Conservation (phyloP, 1,140 invertebrate genomes). For the Galleria mellonella region DNA sequence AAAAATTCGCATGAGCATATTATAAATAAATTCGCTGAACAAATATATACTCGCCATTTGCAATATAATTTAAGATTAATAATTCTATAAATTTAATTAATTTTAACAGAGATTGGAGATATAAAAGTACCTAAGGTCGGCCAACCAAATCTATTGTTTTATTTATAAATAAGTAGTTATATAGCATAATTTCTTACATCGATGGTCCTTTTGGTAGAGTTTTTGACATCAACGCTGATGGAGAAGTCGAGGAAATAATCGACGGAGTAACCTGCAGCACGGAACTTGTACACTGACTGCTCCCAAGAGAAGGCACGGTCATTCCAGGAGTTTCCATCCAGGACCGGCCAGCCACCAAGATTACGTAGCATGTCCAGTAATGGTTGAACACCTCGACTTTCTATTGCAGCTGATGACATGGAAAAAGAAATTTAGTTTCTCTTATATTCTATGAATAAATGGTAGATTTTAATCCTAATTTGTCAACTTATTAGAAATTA, state of each 20-base stretch:
- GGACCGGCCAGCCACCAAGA: slow-evolving; percentile 94
- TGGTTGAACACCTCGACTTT: slow-evolving; percentile 82
- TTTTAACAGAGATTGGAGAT: too few relatives aligned
- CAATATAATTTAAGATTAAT: too few relatives aligned
- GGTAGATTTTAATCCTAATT: too few relatives aligned
- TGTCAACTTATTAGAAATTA: too few relatives aligned
- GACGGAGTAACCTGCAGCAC: slow-evolving; percentile 86
- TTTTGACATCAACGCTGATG: slow-evolving; percentile 92
- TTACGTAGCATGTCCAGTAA: slow-evolving; percentile 81
- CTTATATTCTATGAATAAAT: too few relatives aligned
- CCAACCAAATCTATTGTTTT: slow-evolving; percentile 11
- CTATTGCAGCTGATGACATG: slow-evolving; percentile 78
- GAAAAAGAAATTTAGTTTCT: too few relatives aligned
- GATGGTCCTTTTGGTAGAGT: slow-evolving; percentile 88
- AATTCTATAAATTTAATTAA: too few relatives aligned
- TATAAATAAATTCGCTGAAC: slow-evolving; percentile 11
- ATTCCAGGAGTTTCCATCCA: slow-evolving; percentile 86
- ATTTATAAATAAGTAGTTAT: neutral
- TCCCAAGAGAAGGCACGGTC: slow-evolving; percentile 85
- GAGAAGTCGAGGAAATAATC: slow-evolving; percentile 96
- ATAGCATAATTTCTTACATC: slow-evolving; percentile 81
- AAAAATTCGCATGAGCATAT: slow-evolving; percentile 5
- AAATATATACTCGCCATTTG: slow-evolving; percentile 8
- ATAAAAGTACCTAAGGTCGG: slow-evolving; percentile 12
- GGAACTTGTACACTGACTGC: slow-evolving; percentile 87